These are phyloP conservation scores for Calidris pugnax DNA, from an alignment of 2,113 vertebrate genomes.

Conservation along the genomic window DNA sequence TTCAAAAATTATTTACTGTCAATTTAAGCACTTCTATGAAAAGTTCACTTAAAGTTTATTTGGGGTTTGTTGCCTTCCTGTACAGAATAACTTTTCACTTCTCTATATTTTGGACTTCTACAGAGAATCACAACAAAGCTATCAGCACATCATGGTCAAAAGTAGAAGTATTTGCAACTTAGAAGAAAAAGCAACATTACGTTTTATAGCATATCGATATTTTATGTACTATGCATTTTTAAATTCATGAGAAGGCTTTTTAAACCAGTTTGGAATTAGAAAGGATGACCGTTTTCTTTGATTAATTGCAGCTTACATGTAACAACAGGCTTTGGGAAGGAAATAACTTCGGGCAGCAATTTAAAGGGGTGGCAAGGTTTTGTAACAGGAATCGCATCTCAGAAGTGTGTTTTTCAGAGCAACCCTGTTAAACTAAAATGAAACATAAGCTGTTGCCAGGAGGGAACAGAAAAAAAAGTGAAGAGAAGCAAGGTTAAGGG, in stretches of 20 bases:
- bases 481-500: background rate
- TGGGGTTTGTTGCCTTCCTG: background rate
- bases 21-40: background rate
- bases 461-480: conserved; percentile 25
- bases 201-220: background rate
- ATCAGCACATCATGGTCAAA: background rate
- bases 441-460: background rate
- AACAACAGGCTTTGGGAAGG: conserved; percentile 39
- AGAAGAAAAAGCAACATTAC: too few species aligned
- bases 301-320: conserved; percentile 44
- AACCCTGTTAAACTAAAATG: conserved; percentile 28
- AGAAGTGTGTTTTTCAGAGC: conserved; percentile 34
- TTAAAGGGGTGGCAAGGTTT: conserved; percentile 33
- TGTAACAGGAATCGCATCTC: conserved; percentile 43
- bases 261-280: conserved; percentile 32
- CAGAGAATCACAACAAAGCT: background rate
- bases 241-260: conserved; percentile 36
- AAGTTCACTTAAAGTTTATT: background rate
- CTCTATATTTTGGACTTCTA: background rate
- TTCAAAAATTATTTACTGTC: background rate
- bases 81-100: background rate
- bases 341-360: conserved; percentile 57
- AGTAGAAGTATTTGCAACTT: background rate
- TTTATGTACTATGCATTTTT: background rate
- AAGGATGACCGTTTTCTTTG: conserved; percentile 61